These are phyloP conservation scores for Serranus cabrilla DNA, from an alignment of 2,797 vertebrate species.

Conservation along the genomic window DNA sequence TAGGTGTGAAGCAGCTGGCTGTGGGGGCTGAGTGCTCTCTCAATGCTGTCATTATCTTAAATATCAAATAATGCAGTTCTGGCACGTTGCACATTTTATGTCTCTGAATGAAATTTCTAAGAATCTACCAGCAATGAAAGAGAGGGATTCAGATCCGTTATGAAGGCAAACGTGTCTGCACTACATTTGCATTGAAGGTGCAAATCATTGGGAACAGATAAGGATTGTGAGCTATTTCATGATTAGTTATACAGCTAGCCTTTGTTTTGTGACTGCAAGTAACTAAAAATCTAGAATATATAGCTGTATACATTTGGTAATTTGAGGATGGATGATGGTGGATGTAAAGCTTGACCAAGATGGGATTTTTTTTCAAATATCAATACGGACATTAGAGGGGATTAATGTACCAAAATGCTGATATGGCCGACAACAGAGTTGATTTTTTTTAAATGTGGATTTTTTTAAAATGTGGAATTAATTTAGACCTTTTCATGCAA, in stretches of 20 bases:
- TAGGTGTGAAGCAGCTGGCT: slow-evolving; percentile 70
- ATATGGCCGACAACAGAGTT: too few relatives aligned
- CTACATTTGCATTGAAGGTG: neutral
- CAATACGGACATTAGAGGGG: too few relatives aligned
- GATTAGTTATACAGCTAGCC: neutral
- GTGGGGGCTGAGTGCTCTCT: slow-evolving; percentile 43
- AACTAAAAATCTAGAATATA: too few relatives aligned
- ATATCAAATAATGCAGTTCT: slow-evolving; percentile 60
- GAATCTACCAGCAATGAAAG: neutral
- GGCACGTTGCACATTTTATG: slow-evolving; percentile 14
- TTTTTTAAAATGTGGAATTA: too few relatives aligned
- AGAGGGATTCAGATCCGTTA: slow-evolving; percentile 13
- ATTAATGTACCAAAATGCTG: too few relatives aligned
- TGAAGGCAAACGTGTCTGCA: neutral
- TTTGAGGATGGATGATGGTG: too few relatives aligned
- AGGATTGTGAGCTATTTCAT: neutral
- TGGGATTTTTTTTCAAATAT: too few relatives aligned
- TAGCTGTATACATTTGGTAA: too few relatives aligned
- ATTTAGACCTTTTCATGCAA: too few relatives aligned
- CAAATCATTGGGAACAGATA: neutral
- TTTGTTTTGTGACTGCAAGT: too few relatives aligned
- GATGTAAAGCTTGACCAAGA: too few relatives aligned
- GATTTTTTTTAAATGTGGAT: too few relatives aligned
- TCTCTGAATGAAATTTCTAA: slow-evolving; percentile 6
- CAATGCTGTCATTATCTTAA: slow-evolving; percentile 68